These are phyloP conservation scores for Lasioglossum leucozonium DNA, from an alignment of 2,888 invertebrate genomes.

Conservation along the genomic window DNA sequence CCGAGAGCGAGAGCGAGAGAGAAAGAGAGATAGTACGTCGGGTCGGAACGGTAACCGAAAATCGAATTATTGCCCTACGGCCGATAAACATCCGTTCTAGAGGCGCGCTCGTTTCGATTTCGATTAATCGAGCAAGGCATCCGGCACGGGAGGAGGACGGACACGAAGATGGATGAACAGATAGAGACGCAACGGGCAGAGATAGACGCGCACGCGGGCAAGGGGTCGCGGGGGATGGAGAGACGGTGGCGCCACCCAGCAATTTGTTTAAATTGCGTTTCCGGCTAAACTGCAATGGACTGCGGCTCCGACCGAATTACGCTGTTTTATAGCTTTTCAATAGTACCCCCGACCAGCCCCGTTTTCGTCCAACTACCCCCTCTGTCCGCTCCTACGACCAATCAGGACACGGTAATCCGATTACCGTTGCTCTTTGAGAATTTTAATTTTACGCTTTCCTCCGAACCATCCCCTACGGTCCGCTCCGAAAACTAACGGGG, in stretches of 20 bases:
- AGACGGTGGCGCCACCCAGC: constrained; percentile 60
- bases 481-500: neutral
- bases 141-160: constrained; percentile 32
- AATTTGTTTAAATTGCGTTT: constrained; percentile 81
- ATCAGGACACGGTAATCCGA: constrained; percentile 3
- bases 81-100: constrained; percentile 78
- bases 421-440: no score
- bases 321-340: constrained; percentile 74
- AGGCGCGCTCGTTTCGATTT: constrained; percentile 78
- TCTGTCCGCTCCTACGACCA: neutral
- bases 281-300: constrained; percentile 74
- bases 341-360: constrained; percentile 33
- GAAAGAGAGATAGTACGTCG: neutral
- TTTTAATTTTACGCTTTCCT: no score
- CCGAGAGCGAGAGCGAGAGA: neutral
- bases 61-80: constrained; percentile 79
- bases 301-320: constrained; percentile 74
- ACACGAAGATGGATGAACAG: constrained; percentile 42
- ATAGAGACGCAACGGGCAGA: constrained; percentile 42
- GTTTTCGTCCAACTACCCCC: neutral
- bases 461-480: neutral
- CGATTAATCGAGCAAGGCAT: constrained; percentile 80
- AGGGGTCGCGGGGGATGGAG: constrained; percentile 20
- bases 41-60: constrained; percentile 67
- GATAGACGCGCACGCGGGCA: constrained; percentile 26